Evolutionary conservation across 2,797 vertebrate genomes (phyloP).

Genomic region (Nyctibius grandis): DNA sequence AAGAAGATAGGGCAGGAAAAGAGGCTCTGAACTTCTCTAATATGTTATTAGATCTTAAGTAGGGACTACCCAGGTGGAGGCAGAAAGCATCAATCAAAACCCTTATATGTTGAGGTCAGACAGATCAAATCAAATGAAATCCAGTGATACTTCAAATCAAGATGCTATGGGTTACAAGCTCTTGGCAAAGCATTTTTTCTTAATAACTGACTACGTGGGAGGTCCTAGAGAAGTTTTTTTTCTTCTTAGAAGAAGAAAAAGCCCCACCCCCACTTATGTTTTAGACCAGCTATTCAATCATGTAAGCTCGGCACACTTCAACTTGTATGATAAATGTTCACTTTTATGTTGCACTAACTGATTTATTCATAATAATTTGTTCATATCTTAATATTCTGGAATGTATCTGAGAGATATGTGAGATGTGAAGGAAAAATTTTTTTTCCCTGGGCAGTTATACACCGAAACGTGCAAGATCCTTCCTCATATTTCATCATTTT

Average conservation of each 20-base stretch:
- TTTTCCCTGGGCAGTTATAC: accelerated
- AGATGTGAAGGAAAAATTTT: neutral
- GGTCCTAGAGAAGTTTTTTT: neutral
- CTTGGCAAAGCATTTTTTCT: neutral
- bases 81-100: neutral
- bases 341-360: neutral
- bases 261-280: accelerated
- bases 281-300: neutral
- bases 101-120: neutral
- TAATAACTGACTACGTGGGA: neutral
- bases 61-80: neutral
- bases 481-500: neutral
- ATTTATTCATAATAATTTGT: neutral
- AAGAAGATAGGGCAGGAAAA: neutral
- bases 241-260: too few relatives aligned
- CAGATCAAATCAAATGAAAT: neutral
- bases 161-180: neutral
- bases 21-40: neutral
- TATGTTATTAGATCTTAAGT: neutral
- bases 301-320: neutral
- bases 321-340: neutral
- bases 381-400: neutral
- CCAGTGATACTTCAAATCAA: neutral
- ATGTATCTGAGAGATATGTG: neutral
- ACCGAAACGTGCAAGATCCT: neutral